Evolutionary conservation across 1,140 invertebrate genomes (phyloP).

Genomic region (Drosophila asahinai): DNA sequence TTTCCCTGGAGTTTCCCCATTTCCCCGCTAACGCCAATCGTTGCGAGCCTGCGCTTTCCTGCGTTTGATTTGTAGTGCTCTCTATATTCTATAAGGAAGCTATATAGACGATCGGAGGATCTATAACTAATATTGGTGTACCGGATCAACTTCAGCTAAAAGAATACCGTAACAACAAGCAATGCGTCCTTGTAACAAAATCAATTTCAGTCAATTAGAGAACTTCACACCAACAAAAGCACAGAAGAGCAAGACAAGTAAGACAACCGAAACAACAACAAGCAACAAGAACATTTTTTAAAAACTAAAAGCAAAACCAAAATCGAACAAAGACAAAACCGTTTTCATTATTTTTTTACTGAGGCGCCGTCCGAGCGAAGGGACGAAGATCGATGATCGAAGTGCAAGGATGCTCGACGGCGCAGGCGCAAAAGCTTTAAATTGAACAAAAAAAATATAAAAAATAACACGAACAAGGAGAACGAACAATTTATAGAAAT

Average conservation of each 20-base stretch:
- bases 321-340: slow-evolving; percentile 45
- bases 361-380: slow-evolving; percentile 53
- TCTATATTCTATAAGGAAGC: slow-evolving; percentile 43
- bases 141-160: slow-evolving; percentile 62
- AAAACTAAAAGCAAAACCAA: slow-evolving; percentile 32
- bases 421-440: slow-evolving; percentile 83
- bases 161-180: slow-evolving; percentile 46
- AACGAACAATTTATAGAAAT: slow-evolving; percentile 61
- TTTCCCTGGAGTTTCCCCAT: slow-evolving; percentile 39
- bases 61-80: slow-evolving; percentile 60
- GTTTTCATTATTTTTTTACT: slow-evolving; percentile 82
- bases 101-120: slow-evolving; percentile 16
- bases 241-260: slow-evolving; percentile 24
- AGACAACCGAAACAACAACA: slow-evolving; percentile 27
- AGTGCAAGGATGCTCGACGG: slow-evolving; percentile 33
- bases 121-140: slow-evolving; percentile 58
- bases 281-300: slow-evolving; percentile 60
- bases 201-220: slow-evolving; percentile 83
- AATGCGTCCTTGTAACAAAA: slow-evolving; percentile 84
- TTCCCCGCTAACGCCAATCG: slow-evolving; percentile 66
- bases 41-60: slow-evolving; percentile 55
- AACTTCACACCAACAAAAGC: slow-evolving; percentile 50
- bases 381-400: neutral
- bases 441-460: slow-evolving; percentile 61
- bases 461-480: slow-evolving; percentile 52